Conservation (phyloP, 2,888 invertebrate genomes). For the Cyclophora albipunctata region DNA sequence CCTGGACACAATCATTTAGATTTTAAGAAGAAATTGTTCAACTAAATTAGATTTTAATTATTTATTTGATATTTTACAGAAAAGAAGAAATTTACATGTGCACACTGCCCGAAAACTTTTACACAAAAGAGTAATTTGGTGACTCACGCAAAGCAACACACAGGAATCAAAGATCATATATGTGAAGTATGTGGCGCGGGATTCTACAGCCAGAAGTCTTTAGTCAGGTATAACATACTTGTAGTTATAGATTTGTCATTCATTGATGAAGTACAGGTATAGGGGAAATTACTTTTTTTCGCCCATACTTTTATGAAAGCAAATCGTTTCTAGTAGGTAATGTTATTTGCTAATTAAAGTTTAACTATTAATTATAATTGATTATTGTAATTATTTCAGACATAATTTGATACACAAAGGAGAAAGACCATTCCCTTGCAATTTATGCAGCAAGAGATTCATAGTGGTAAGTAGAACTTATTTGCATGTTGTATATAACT, state of each 20-base stretch:
- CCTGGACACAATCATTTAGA: no score
- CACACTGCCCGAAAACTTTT: constrained; percentile 62
- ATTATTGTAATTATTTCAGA: constrained; percentile 35
- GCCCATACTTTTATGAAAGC: no score
- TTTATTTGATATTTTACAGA: constrained; percentile 37
- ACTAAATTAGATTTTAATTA: no score
- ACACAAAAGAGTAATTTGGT: constrained; percentile 59
- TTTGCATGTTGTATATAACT: no score
- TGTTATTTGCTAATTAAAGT: no score
- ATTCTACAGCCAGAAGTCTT: constrained; percentile 66
- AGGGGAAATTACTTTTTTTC: background rate
- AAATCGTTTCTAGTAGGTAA: no score
- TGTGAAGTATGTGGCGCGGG: constrained; percentile 71
- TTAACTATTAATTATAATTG: no score
- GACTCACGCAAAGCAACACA: constrained; percentile 61
- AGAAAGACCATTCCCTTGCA: constrained; percentile 62
- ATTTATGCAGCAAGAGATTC: constrained; percentile 62
- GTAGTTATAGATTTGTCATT: no score
- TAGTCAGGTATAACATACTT: constrained; percentile 69
- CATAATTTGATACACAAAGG: constrained; percentile 71
- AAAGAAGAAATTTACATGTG: constrained; percentile 63
- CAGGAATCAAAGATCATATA: constrained; percentile 66
- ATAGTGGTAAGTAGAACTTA: constrained; percentile 58
- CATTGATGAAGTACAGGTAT: background rate
- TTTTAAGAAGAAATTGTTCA: no score